phyloP scores from a whole-genome alignment of 1,140 invertebrate genomes.

The Phymorhynchus buccinoides region DNA sequence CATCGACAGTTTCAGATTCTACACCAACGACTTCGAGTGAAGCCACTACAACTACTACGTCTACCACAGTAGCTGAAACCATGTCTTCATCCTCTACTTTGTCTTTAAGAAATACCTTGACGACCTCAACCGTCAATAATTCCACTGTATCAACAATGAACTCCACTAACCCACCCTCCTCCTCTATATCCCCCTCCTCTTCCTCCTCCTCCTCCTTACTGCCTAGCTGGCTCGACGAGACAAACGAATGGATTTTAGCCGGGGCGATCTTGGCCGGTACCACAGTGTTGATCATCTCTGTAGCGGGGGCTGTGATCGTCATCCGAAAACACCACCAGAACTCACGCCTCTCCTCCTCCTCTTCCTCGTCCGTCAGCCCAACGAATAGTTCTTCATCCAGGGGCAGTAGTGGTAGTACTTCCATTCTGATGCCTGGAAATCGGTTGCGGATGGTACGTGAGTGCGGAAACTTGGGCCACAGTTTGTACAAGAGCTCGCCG shows the following conservation, averaged over 20 bases:
- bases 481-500: not conserved
- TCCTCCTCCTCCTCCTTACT: not conserved
- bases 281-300: not conserved
- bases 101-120: not conserved
- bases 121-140: no score
- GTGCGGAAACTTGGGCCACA: not conserved
- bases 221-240: constrained; percentile 13
- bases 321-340: not conserved
- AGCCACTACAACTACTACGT: no score
- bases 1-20: not conserved
- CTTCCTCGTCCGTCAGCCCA: not conserved
- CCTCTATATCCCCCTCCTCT: not conserved
- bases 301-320: not conserved
- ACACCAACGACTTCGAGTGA: not conserved
- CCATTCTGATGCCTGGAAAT: not conserved
- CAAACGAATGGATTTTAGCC: not conserved
- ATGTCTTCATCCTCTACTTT: not conserved
- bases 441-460: not conserved
- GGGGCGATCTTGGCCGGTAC: not conserved
- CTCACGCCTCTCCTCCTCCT: not conserved
- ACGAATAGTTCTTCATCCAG: not conserved
- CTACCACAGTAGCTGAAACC: no score
- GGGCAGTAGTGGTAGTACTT: not conserved
- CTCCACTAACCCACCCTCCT: not conserved
- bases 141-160: not conserved